Percentiles rank a stretch among this genome's conserved stretches.
phyloP scores from a whole-genome alignment of 2,888 invertebrate species.

The Crossocerus cetratus region DNA sequence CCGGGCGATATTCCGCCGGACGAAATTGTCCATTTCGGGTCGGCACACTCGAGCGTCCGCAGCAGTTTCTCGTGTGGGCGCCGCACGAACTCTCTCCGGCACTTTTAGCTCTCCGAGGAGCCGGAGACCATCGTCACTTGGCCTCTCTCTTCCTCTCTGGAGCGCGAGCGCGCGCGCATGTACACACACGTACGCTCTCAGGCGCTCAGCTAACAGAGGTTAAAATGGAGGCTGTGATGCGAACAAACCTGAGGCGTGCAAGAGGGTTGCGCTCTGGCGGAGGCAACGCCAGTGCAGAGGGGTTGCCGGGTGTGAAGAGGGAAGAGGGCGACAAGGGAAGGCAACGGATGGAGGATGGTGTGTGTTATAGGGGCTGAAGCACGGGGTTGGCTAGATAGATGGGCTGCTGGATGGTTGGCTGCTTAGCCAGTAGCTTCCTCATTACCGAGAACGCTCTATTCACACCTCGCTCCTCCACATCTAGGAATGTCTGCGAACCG shows the following conservation, averaged over 20 bases:
- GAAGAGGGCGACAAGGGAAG: constrained; percentile 56
- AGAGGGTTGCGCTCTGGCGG: constrained; percentile 43
- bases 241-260: constrained; percentile 58
- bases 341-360: constrained; percentile 61
- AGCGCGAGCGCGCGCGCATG: no score
- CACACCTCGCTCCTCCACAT: constrained; percentile 62
- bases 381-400: constrained; percentile 61
- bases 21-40: not conserved
- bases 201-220: constrained; percentile 57
- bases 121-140: constrained; percentile 26
- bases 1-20: not conserved
- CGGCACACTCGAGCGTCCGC: not conserved
- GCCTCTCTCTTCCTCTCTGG: not conserved
- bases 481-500: constrained; percentile 57
- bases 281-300: constrained; percentile 36
- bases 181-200: no score
- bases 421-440: constrained; percentile 67
- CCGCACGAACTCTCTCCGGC: constrained; percentile 1
- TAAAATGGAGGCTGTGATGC: constrained; percentile 67
- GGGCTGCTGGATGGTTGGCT: constrained; percentile 63
- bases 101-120: not conserved
- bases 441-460: constrained; percentile 69
- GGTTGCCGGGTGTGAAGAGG: constrained; percentile 47
- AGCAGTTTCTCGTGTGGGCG: constrained; percentile 3
- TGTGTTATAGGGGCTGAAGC: constrained; percentile 56